phyloP scores from a whole-genome alignment of 37 sponge, comb jelly and placozoan genomes.

The Petrosia ficiformis region DNA sequence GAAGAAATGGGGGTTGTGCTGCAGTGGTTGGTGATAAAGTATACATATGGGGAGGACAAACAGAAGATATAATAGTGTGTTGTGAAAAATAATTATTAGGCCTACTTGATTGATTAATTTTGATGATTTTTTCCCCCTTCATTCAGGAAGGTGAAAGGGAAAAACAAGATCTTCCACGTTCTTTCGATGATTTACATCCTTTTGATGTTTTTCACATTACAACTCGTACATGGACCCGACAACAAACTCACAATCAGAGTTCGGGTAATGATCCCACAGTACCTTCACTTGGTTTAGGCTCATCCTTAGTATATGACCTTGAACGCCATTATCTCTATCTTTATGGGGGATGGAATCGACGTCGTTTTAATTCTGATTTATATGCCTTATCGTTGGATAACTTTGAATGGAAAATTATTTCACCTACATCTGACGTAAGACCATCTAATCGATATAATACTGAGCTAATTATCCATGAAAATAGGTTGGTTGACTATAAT shows the following conservation, averaged over 20 bases:
- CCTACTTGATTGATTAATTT: no score
- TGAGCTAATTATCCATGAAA: conserved; percentile 20
- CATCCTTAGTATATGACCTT: conserved; percentile 5
- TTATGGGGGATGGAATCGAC: conserved; percentile 55
- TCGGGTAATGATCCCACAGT: conserved; percentile 34
- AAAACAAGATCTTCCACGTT: background rate
- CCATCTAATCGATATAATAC: conserved; percentile 55
- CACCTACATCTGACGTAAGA: conserved; percentile 5
- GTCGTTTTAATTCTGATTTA: conserved; percentile 36
- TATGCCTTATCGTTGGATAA: conserved; percentile 20
- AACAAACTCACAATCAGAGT: no score
- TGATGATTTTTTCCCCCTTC: no score
- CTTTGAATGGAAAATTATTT: conserved; percentile 34
- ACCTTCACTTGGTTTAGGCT: conserved; percentile 45
- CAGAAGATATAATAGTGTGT: background rate
- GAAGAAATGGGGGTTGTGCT: conserved; percentile 60
- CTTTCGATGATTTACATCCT: background rate
- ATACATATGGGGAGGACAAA: conserved; percentile 69
- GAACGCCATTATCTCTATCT: conserved; percentile 20
- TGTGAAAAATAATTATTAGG: no score
- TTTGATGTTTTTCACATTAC: conserved; percentile 51
- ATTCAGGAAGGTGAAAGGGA: background rate
- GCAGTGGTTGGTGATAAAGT: conserved; percentile 23
- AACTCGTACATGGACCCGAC: conserved; percentile 23
- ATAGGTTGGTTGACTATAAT: no score